Evolutionary conservation across 1,140 invertebrate species (phyloP).

Genomic region (Pantala flavescens): DNA sequence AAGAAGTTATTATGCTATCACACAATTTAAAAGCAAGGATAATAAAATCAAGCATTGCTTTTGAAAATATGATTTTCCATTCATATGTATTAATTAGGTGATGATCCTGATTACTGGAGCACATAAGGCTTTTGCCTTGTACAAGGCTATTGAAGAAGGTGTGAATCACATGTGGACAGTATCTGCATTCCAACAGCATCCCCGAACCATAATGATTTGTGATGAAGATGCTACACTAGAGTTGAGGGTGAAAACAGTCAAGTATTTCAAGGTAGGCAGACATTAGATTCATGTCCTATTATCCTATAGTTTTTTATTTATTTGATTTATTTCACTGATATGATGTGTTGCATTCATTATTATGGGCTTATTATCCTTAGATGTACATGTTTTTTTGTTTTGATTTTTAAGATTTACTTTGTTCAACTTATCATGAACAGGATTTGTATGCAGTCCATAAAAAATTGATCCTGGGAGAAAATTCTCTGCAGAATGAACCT

Average conservation of each 20-base stretch:
- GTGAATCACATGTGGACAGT: constrained; percentile 99
- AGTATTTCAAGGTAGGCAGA: constrained; percentile 89
- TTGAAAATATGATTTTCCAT: no score
- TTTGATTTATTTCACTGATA: no score
- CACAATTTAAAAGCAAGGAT: no score
- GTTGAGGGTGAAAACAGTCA: constrained; percentile 94
- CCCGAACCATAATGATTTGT: constrained; percentile 83
- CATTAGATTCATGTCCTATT: no score
- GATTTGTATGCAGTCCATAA: constrained; percentile 1
- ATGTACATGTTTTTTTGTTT: no score
- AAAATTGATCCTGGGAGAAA: background rate
- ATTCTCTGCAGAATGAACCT: background rate
- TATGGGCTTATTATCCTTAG: no score
- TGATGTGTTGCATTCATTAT: no score
- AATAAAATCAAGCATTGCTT: no score
- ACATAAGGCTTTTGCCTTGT: constrained; percentile 92
- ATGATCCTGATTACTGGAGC: constrained; percentile 98
- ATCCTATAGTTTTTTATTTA: no score
- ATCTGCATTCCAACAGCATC: constrained; percentile 94
- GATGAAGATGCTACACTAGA: constrained; percentile 97
- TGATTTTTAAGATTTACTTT: background rate
- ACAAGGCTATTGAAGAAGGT: constrained; percentile 94
- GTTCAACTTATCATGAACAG: constrained; percentile 2
- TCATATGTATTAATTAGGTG: constrained; percentile 50
- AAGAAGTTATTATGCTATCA: no score